A percentile compares a stretch with the other conserved stretches of the same genome.
These are phyloP conservation scores for Acrobasis repandana DNA, from an alignment of 2,888 invertebrate genomes.

Conservation along the genomic window DNA sequence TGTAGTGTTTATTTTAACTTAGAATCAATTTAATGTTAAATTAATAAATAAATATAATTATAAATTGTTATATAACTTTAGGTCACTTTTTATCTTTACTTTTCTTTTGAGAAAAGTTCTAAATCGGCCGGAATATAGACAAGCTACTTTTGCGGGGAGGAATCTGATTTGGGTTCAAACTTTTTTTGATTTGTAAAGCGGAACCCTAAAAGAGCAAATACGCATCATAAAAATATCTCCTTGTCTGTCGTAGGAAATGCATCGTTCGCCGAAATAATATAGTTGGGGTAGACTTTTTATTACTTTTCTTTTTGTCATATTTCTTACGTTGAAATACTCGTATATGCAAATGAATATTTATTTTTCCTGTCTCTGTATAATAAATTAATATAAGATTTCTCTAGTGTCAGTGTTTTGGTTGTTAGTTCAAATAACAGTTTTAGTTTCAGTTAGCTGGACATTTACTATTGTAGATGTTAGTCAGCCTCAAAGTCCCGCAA, in stretches of 20 bases:
- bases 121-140: too few species aligned
- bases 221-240: conserved; percentile 26
- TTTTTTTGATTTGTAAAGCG: neutral
- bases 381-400: neutral
- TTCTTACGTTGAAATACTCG: conserved; percentile 4
- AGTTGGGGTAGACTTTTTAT: conserved; percentile 28
- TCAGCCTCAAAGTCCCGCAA: too few species aligned
- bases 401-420: neutral
- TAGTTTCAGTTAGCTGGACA: too few species aligned
- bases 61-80: too few species aligned
- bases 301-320: conserved; percentile 24
- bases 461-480: too few species aligned
- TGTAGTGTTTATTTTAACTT: too few species aligned
- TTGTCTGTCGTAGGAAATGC: conserved; percentile 24
- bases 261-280: conserved; percentile 29
- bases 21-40: too few species aligned
- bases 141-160: too few species aligned
- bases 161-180: neutral
- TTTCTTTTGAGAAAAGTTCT: too few species aligned
- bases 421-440: too few species aligned
- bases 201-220: conserved; percentile 21
- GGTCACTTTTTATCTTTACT: too few species aligned
- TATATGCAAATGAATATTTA: conserved; percentile 19
- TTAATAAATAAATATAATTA: too few species aligned
- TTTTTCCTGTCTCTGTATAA: neutral